Conservation (phyloP, 2,797 vertebrate species). For the Siniperca obscura region DNA sequence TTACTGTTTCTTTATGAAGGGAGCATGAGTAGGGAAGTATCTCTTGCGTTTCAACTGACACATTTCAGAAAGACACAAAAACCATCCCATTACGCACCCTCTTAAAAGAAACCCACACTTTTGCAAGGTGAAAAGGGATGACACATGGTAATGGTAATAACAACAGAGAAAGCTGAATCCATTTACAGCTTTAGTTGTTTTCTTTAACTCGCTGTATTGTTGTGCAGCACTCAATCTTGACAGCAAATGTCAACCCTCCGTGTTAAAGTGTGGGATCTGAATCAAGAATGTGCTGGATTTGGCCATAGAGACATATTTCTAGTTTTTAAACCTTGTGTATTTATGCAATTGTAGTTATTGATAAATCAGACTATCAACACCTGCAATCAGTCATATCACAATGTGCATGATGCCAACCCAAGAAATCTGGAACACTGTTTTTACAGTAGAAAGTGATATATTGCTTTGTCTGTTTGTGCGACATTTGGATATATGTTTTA, state of each 20-base stretch:
- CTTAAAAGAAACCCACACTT: constrained; percentile 23
- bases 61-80: constrained; percentile 40
- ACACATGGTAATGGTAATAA: constrained; percentile 67
- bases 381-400: constrained; percentile 53
- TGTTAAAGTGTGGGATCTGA: constrained; percentile 61
- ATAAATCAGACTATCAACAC: constrained; percentile 72
- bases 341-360: constrained; percentile 53
- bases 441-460: constrained; percentile 14
- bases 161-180: constrained; percentile 69
- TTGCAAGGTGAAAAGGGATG: constrained; percentile 57
- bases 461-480: constrained; percentile 32
- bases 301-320: constrained; percentile 53
- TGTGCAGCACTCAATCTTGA: constrained; percentile 46
- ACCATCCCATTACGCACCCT: constrained; percentile 3
- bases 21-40: constrained; percentile 4
- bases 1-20: constrained; percentile 24
- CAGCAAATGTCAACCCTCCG: constrained; percentile 57
- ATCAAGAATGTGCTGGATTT: constrained; percentile 72
- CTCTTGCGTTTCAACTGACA: constrained; percentile 12
- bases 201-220: constrained; percentile 72
- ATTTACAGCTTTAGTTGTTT: constrained; percentile 73
- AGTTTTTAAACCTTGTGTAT: constrained; percentile 54
- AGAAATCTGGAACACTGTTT: constrained; percentile 38
- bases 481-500: constrained; percentile 16
- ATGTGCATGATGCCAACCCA: constrained; percentile 34